Percentiles rank a stretch among this genome's conserved stretches.
phyloP scores from a whole-genome alignment of 2,113 vertebrate genomes.

The Catharus minimus region DNA sequence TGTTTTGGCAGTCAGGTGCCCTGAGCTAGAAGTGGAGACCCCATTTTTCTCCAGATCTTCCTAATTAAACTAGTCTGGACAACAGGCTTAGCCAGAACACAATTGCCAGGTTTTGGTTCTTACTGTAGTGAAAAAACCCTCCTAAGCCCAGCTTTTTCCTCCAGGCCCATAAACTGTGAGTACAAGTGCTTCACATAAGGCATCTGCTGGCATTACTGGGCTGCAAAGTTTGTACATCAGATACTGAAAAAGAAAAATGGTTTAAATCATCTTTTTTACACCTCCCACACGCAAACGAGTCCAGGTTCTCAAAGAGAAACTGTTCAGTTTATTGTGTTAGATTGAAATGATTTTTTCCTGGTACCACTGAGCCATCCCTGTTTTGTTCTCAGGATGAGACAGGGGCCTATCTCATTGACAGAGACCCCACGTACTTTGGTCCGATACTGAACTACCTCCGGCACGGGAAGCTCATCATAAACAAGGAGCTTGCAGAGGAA shows the following conservation, averaged over 20 bases:
- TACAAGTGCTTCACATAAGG: not conserved
- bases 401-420: conserved; percentile 95
- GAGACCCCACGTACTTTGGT: conserved; percentile 98
- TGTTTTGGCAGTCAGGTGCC: not conserved
- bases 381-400: conserved; percentile 87
- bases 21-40: not conserved
- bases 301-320: not conserved
- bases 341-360: not conserved
- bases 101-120: not conserved
- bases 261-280: not conserved
- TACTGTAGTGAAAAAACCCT: not conserved
- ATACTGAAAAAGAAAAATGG: not conserved
- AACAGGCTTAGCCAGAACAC: not conserved
- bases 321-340: not conserved
- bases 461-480: conserved; percentile 98
- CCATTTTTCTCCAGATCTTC: not conserved
- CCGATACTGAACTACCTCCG: conserved; percentile 97
- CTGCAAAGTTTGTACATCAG: not conserved
- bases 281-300: not conserved
- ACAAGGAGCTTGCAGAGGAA: conserved; percentile 97
- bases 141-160: not conserved
- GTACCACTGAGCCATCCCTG: not conserved
- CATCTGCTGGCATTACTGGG: fast-evolving
- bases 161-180: too few species aligned
- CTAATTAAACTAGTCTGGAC: not conserved